Conservation (phyloP, 2,113 vertebrate species). For the Heloderma charlesbogerti region DNA sequence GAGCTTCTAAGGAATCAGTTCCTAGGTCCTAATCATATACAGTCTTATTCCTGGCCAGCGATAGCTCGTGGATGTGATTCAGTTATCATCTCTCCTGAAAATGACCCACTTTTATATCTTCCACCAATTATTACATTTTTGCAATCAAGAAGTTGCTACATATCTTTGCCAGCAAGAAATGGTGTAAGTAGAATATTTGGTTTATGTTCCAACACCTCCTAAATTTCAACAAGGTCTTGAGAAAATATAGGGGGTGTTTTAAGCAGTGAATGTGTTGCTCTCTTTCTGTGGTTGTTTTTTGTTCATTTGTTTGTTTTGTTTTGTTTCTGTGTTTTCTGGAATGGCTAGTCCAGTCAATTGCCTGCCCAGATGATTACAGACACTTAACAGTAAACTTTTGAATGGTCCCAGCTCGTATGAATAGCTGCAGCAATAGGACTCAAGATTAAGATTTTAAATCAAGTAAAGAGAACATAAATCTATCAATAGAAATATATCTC, state of each 20-base stretch:
- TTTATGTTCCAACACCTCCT: neutral
- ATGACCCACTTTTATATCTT: conserved; percentile 86
- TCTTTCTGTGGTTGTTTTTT: no score
- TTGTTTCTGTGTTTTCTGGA: no score
- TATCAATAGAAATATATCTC: neutral
- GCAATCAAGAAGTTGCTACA: conserved; percentile 67
- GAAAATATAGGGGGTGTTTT: neutral
- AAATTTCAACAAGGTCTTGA: neutral
- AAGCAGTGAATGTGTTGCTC: neutral
- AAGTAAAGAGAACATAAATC: neutral
- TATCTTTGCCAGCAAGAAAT: conserved; percentile 66
- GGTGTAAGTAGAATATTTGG: conserved; percentile 81
- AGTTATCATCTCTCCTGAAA: conserved; percentile 81
- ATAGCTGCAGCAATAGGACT: neutral
- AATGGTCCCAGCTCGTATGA: neutral
- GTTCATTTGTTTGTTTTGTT: no score
- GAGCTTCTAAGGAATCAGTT: conserved; percentile 74
- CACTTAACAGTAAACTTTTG: neutral
- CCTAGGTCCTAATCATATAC: conserved; percentile 70
- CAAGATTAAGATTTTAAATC: neutral
- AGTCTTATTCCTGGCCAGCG: conserved; percentile 88
- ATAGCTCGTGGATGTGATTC: conserved; percentile 85
- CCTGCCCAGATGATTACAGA: neutral
- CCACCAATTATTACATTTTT: conserved; percentile 86
- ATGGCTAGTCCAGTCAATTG: neutral